Evolutionary conservation across 2,797 vertebrate genomes (phyloP).

Genomic region (Borostomias antarcticus): DNA sequence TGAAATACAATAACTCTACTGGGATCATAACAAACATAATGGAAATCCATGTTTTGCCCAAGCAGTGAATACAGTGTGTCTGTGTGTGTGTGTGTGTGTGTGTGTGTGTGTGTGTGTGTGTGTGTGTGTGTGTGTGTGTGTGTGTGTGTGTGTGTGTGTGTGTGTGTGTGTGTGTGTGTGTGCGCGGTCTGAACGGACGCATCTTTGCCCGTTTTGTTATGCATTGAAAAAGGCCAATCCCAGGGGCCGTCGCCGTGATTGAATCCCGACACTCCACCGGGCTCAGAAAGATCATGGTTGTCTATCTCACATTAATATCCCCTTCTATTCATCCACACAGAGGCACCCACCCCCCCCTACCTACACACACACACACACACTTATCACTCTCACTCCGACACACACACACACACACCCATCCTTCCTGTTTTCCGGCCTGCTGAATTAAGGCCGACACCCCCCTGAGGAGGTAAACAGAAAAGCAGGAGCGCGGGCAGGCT

Average conservation of each 20-base stretch:
- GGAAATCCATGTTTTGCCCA: neutral
- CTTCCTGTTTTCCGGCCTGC: neutral
- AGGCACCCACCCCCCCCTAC: too few species aligned
- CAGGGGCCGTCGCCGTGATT: neutral
- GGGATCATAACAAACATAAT: neutral
- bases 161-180: neutral
- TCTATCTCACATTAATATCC: neutral
- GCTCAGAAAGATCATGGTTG: neutral
- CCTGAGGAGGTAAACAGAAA: neutral
- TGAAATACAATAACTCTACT: neutral
- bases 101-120: neutral
- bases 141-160: neutral
- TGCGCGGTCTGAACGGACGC: neutral
- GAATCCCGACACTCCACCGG: neutral
- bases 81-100: neutral
- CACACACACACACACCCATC: too few species aligned
- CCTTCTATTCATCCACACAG: neutral
- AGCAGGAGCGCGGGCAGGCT: neutral
- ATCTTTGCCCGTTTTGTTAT: neutral
- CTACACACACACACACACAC: too few species aligned
- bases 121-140: neutral
- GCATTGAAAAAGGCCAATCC: slow-evolving; percentile 1
- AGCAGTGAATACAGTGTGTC: neutral
- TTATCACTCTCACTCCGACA: too few species aligned
- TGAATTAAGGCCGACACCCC: neutral